Percentiles rank a stretch among this genome's conserved stretches.
phyloP scores from a whole-genome alignment of 2,888 invertebrate genomes.

The Petrolisthes cinctipes region DNA sequence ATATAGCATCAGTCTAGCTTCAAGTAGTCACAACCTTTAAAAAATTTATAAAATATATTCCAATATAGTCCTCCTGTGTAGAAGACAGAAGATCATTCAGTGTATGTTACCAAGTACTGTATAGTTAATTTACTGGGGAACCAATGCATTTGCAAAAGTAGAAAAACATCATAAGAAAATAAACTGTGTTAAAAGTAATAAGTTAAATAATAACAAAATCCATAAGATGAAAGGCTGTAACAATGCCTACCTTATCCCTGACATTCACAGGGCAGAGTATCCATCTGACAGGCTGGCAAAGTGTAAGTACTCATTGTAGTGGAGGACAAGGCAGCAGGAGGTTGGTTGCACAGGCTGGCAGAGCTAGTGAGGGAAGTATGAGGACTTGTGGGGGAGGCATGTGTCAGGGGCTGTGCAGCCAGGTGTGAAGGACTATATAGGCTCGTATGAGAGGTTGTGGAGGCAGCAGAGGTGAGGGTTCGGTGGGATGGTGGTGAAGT shows the following conservation, averaged over 20 bases:
- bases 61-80: too few species aligned
- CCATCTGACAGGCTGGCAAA: neutral
- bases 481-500: slow-evolving; percentile 29
- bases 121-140: too few species aligned
- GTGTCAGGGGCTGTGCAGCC: neutral
- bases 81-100: too few species aligned
- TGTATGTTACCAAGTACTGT: too few species aligned
- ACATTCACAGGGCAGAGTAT: slow-evolving; percentile 49
- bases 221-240: slow-evolving; percentile 3
- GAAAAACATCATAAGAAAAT: too few species aligned
- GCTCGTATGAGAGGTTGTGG: neutral
- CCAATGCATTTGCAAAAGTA: too few species aligned
- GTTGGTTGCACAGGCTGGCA: neutral
- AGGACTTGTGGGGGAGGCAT: neutral
- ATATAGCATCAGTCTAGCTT: too few species aligned
- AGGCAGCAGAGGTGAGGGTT: neutral
- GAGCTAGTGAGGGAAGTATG: neutral
- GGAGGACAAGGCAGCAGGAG: slow-evolving; percentile 8
- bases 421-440: neutral
- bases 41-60: too few species aligned
- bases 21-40: too few species aligned
- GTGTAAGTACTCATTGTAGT: too few species aligned
- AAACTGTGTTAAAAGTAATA: neutral
- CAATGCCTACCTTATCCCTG: neutral
- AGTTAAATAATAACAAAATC: neutral